phyloP scores from a whole-genome alignment of 2,797 vertebrate species.

The Chromobotia macracanthus region DNA sequence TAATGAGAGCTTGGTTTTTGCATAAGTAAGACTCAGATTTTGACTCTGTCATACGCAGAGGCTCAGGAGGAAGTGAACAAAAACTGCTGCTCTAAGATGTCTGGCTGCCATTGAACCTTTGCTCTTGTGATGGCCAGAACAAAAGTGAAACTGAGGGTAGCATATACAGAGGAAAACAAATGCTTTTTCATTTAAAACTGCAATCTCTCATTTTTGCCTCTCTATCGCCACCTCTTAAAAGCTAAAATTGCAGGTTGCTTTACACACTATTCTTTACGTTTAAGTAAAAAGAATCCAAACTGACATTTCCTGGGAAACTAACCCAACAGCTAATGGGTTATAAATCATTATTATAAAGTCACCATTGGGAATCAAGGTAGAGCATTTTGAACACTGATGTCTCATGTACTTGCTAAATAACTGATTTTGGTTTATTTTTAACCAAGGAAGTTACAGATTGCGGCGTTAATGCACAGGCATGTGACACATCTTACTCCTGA shows the following conservation, averaged over 20 bases:
- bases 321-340: no score
- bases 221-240: background rate
- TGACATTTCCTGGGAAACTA: no score
- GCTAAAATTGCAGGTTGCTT: no score
- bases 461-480: background rate
- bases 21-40: background rate
- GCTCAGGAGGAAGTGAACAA: background rate
- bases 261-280: no score
- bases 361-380: no score
- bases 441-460: background rate
- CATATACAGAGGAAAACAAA: background rate
- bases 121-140: conserved; percentile 8
- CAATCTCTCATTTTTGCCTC: no score
- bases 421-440: no score
- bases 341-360: no score
- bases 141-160: background rate
- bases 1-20: conserved; percentile 21
- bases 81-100: conserved; percentile 13
- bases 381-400: no score
- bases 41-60: background rate
- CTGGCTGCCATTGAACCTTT: conserved; percentile 34
- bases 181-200: background rate
- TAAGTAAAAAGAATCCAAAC: no score
- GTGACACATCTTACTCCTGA: background rate
- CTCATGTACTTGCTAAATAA: no score